Evolutionary conservation across 2,797 vertebrate species (phyloP).

Genomic region (Loris lydekkerianus): DNA sequence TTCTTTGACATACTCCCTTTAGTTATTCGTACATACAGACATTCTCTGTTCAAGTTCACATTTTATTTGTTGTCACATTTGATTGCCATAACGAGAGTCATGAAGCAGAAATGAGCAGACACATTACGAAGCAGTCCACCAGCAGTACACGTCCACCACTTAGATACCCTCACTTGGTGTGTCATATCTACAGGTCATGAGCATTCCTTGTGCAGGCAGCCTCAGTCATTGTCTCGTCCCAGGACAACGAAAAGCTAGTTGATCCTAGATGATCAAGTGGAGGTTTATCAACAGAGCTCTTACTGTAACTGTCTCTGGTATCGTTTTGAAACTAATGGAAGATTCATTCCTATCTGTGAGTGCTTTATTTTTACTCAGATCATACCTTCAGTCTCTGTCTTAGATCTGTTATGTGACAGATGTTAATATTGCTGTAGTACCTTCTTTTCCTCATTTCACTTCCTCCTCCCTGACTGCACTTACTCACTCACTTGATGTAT

Average conservation of each 20-base stretch:
- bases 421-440: not conserved
- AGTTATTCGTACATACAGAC: conserved; percentile 44
- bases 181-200: not conserved
- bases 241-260: not conserved
- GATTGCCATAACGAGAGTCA: not conserved
- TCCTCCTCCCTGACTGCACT: not conserved
- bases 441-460: not conserved
- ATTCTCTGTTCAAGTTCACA: conserved; percentile 19
- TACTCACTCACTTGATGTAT: not conserved
- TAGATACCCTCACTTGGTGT: not conserved
- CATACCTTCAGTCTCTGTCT: not conserved
- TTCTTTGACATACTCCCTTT: conserved; percentile 10
- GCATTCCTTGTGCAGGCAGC: not conserved
- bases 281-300: not conserved
- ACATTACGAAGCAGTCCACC: not conserved
- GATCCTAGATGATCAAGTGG: not conserved
- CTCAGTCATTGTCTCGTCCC: not conserved
- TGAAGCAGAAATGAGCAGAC: not conserved
- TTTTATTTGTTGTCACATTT: not conserved
- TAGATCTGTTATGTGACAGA: not conserved
- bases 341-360: not conserved
- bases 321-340: conserved; percentile 17
- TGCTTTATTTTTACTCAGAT: not conserved
- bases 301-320: not conserved
- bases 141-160: not conserved